phyloP scores from a whole-genome alignment of 1,140 invertebrate genomes.

The Caligus rogercresseyi region DNA sequence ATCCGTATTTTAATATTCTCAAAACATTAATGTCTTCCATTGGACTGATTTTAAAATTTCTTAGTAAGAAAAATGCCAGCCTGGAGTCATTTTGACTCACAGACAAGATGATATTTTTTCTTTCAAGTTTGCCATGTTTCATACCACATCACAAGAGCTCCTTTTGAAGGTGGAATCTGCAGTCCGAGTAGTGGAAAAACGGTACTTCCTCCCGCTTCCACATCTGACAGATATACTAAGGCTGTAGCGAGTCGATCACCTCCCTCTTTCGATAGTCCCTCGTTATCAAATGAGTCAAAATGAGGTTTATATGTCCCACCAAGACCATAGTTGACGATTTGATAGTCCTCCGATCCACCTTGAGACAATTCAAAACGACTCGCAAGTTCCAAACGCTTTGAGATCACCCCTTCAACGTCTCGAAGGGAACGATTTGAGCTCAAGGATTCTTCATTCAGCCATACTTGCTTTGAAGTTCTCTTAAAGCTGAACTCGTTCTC shows the following conservation, averaged over 20 bases:
- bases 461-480: background rate
- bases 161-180: slow-evolving; percentile 26
- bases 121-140: too few species aligned
- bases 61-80: too few species aligned
- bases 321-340: slow-evolving; percentile 42
- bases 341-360: slow-evolving; percentile 16
- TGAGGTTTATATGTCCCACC: slow-evolving; percentile 30
- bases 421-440: too few species aligned
- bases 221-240: slow-evolving; percentile 35
- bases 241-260: slow-evolving; percentile 40
- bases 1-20: too few species aligned
- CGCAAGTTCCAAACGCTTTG: too few species aligned
- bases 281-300: background rate
- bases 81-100: too few species aligned
- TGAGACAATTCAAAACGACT: too few species aligned
- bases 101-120: too few species aligned
- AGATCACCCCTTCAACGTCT: too few species aligned
- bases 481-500: background rate
- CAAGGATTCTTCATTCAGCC: background rate
- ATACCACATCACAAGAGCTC: background rate
- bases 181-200: slow-evolving; percentile 31
- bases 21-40: too few species aligned
- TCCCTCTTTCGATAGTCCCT: background rate
- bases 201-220: slow-evolving; percentile 31
- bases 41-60: too few species aligned